Base-by-base conservation (phyloP, 2,888 invertebrate species). In the Scaptomyza cyrtandrae region DNA sequence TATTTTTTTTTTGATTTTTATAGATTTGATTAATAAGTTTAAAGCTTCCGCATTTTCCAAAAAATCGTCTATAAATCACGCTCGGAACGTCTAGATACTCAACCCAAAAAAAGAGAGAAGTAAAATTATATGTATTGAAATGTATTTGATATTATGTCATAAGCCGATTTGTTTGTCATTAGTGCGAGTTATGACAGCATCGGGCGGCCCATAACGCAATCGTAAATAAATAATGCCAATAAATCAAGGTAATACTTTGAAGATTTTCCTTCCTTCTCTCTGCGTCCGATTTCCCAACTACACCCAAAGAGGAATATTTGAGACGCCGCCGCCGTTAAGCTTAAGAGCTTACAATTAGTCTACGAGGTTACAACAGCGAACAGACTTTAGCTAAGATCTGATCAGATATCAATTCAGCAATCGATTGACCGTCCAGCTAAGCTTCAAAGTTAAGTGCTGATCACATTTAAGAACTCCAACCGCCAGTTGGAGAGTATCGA, bases 131-230 rank as follows among this genome's bases (percentile, higher is more conserved):
- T 54, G 39, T 50, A 11, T 56, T 33, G 46, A 31, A 16, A 45
- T 41, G 44, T 54, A 56, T 73, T 71, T 52, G 53, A 43, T 50
- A 83, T 83, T 88, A 88, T 86, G 78, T 86, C 83, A 83, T 83
- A 83, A 83, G 83, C 83, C 88, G 83, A 83, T 83, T 83, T 75
- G 65, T 14, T 43, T 65, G 84, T 83, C 88, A 88, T 88, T 86
- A 86, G 83, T 57, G 56, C 53, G 58, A 54, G 77, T 65, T 68
- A 65, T 73, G 73, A 55, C 74, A 72, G 62, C 67, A n/a, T 29
- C 27, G 27, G 5, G 6, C 9, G 31, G 50, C 37, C 19, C 35
- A 50, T 49, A 44, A 29, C 60, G 67, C 63, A 78, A 65, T 68
- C 60, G 52, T 69, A 68, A 73, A 80, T 69, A 74, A 73, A 80